Percentiles rank a stretch among this genome's conserved stretches.
phyloP scores from a whole-genome alignment of 2,888 invertebrate species.

The Oxycera nigricornis region DNA sequence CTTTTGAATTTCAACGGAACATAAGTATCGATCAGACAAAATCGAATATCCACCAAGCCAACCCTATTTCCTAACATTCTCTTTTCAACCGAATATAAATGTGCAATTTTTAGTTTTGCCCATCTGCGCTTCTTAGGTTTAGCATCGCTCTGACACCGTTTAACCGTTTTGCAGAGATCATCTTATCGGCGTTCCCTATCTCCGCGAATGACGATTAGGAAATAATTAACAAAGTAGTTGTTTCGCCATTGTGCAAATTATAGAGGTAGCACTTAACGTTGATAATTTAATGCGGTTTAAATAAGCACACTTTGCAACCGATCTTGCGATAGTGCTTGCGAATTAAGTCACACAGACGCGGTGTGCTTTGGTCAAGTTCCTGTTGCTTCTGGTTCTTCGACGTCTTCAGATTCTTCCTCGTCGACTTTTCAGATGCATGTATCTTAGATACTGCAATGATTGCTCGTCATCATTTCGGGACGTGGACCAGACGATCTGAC shows the following conservation, averaged over 20 bases:
- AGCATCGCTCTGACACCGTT: background rate
- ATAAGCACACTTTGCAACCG: conserved; percentile 27
- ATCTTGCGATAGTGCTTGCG: conserved; percentile 23
- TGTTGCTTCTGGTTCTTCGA: background rate
- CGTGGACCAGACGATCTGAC: background rate
- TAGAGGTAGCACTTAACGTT: conserved; percentile 13
- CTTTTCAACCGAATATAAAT: background rate
- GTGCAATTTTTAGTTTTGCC: background rate
- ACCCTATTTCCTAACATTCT: background rate
- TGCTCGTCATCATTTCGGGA: background rate
- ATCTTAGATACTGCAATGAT: background rate
- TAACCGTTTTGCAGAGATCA: background rate
- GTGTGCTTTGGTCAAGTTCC: background rate
- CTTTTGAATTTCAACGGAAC: too few species aligned
- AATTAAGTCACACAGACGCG: background rate
- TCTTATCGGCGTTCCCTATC: conserved; percentile 21
- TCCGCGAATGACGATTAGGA: conserved; percentile 24
- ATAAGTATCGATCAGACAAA: too few species aligned
- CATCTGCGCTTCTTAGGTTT: background rate
- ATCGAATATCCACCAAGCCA: too few species aligned
- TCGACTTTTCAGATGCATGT: background rate
- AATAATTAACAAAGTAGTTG: conserved; percentile 33
- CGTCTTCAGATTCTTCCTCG: background rate
- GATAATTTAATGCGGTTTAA: conserved; percentile 32
- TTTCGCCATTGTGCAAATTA: conserved; percentile 36